phyloP scores from a whole-genome alignment of 2,888 invertebrate genomes.

The Phasia obesa region DNA sequence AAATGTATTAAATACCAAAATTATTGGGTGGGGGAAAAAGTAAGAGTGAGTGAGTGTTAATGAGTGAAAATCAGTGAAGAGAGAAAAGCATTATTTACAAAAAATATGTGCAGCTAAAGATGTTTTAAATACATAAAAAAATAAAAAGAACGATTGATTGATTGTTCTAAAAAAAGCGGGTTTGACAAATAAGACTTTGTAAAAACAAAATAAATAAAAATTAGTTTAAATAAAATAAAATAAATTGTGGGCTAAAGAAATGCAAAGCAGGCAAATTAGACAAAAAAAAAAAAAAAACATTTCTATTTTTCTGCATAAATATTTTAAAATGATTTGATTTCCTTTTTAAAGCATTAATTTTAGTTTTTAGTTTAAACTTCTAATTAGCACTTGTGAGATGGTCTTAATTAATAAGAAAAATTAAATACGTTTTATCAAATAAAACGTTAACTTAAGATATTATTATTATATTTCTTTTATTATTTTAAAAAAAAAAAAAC shows the following conservation, averaged over 20 bases:
- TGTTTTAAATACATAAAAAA: slow-evolving; percentile 23
- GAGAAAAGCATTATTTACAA: slow-evolving; percentile 22
- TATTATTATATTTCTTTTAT: slow-evolving; percentile 21
- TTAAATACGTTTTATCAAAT: slow-evolving; percentile 27
- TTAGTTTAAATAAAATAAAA: slow-evolving; percentile 8
- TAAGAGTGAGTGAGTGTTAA: slow-evolving; percentile 19
- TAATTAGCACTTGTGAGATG: slow-evolving; percentile 83
- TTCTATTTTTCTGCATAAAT: slow-evolving; percentile 26
- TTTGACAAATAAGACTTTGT: slow-evolving; percentile 24
- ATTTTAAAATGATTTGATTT: slow-evolving; percentile 48
- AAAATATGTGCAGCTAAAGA: slow-evolving; percentile 21
- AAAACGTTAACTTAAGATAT: slow-evolving; percentile 37
- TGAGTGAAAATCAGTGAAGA: slow-evolving; percentile 15
- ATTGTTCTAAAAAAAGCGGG: slow-evolving; percentile 37
- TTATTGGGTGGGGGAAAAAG: slow-evolving; percentile 7
- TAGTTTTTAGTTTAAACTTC: slow-evolving; percentile 71
- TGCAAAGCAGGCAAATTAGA: slow-evolving; percentile 67
- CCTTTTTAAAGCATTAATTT: slow-evolving; percentile 20
- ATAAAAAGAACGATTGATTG: background rate
- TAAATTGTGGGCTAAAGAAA: slow-evolving; percentile 35
- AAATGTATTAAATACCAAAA: background rate
- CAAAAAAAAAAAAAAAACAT: slow-evolving; percentile 53
- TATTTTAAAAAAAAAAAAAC: slow-evolving; percentile 32
- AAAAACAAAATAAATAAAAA: background rate
- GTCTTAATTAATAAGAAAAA: slow-evolving; percentile 76